Evolutionary conservation across 2,797 vertebrate species (phyloP), one percentile per base, ranked within the genome.

Genomic region (Notolepis coatsorum): DNA sequence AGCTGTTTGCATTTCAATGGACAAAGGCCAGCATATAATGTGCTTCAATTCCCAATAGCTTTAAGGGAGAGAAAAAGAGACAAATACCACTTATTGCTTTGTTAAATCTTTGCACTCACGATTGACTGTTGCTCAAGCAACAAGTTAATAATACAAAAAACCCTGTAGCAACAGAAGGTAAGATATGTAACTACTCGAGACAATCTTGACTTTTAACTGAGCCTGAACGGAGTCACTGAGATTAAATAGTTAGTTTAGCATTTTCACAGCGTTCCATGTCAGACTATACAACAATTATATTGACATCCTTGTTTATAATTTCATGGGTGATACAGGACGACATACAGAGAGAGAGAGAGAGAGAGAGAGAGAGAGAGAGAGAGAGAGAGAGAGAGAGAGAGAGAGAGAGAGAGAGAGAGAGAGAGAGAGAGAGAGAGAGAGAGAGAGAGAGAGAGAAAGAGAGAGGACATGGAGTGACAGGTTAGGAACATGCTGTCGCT

Each of bases 81-180:
- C 77, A 84, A 80, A 84, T 77, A 80, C 75, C 79, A 87, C 79
- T 93, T 94, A 93, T 94, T 93, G 93, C 93, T 94, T 91, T 85
- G 79, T 87, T 90, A 83, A 88, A 81, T 80, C 91, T 89, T 92
- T 91, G 89, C 90, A 88, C 90, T 87, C 80, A 65, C 68, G 52
- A 81, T 82, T 82, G 73, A 85, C 81, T 64, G 88, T 85, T 86
- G 85, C 79, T 70, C 63, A 60, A 66, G 80, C 85, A 84, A 80
- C 81, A 73, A 58, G 57, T 80, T 88, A 47, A 73, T 70, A 84
- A 87, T 84, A 88, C 61, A 90, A 90, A 80, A 81, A 88, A 84
- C 81, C 88, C 88, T 90, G 89, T 92, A 86, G 89, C 91, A 86
- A 91, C 84, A 65, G 75, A 91, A 89, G 84, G 65, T 74, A 64